phyloP scores from a whole-genome alignment of 2,888 invertebrate genomes.

The Xestoiulus laeticollis region DNA sequence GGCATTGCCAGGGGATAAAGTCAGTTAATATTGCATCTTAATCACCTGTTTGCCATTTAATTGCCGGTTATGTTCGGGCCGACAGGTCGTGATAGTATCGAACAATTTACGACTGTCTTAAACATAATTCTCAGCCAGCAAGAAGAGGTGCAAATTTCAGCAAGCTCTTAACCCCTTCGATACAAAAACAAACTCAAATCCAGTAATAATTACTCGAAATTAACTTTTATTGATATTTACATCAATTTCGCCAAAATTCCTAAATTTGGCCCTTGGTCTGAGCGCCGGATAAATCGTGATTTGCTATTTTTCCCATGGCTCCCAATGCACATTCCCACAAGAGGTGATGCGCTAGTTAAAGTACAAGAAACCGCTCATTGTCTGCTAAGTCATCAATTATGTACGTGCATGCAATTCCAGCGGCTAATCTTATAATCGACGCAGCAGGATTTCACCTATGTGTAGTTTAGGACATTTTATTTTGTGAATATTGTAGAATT shows the following conservation, averaged over 20 bases:
- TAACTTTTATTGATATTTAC: background rate
- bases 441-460: background rate
- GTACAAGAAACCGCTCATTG: background rate
- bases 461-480: slow-evolving; percentile 43
- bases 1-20: background rate
- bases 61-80: background rate
- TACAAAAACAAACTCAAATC: background rate
- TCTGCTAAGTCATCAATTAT: background rate
- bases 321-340: background rate
- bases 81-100: background rate
- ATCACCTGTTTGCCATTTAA: slow-evolving; percentile 40
- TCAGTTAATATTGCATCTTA: background rate
- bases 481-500: slow-evolving; percentile 60
- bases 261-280: background rate
- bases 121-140: background rate
- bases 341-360: background rate
- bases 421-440: background rate
- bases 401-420: background rate
- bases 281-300: background rate
- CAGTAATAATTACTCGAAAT: background rate
- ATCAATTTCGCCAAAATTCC: background rate
- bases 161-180: background rate
- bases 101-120: background rate
- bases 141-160: background rate
- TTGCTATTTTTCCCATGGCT: background rate